These are phyloP conservation scores for Connochaetes taurinus DNA, from an alignment of 2,113 vertebrate species.

Conservation along the genomic window DNA sequence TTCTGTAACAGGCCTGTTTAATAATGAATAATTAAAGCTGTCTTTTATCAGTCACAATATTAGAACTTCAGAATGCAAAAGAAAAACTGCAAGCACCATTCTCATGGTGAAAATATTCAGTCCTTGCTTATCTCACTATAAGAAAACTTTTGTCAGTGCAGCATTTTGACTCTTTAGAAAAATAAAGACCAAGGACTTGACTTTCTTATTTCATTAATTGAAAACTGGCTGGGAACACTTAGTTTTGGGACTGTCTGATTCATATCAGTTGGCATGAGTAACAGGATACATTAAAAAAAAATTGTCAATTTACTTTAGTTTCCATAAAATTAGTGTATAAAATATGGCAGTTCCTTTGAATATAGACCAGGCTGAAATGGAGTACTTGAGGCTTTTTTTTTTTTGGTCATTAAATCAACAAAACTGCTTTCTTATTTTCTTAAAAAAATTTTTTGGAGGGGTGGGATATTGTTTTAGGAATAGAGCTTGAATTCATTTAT, in stretches of 20 bases:
- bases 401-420: background rate
- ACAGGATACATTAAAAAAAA: background rate
- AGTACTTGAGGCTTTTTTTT: background rate
- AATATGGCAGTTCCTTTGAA: background rate
- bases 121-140: background rate
- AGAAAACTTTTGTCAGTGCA: background rate
- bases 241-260: background rate
- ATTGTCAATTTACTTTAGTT: background rate
- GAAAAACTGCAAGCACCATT: background rate
- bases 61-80: background rate
- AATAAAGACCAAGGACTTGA: background rate
- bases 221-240: background rate
- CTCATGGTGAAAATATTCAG: background rate
- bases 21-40: background rate
- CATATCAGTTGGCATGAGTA: background rate
- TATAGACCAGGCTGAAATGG: background rate
- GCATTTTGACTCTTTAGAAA: background rate
- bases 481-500: background rate
- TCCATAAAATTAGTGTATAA: background rate
- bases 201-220: background rate
- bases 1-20: background rate
- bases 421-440: background rate
- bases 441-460: background rate
- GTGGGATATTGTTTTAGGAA: background rate
- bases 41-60: background rate